These are phyloP conservation scores for Balaenoptera acutorostrata DNA, from an alignment of 2,113 vertebrate genomes.

Conservation along the genomic window DNA sequence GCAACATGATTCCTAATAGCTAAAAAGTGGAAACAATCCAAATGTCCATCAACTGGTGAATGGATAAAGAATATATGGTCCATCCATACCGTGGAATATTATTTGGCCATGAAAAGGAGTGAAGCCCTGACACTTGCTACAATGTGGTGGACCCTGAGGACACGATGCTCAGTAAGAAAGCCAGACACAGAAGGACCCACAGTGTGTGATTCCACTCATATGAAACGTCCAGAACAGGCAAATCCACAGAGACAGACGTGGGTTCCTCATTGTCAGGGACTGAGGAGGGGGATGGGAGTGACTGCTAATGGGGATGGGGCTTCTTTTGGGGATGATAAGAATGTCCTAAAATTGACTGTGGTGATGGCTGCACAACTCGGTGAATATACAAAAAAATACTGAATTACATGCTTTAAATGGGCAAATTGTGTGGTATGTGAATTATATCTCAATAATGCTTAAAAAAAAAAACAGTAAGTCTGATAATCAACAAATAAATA, in stretches of 20 bases:
- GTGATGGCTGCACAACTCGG: neutral
- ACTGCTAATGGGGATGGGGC: neutral
- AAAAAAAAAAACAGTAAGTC: neutral
- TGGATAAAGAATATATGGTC: neutral
- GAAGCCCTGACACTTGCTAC: neutral
- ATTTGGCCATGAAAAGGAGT: neutral
- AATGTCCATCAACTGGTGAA: neutral
- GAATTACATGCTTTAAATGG: neutral
- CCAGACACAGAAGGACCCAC: neutral
- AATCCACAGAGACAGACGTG: neutral
- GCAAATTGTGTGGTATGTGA: neutral
- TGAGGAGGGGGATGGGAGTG: too few relatives aligned
- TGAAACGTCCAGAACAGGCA: neutral
- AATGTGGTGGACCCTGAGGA: neutral
- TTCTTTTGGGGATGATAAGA: too few relatives aligned
- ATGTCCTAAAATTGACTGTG: neutral
- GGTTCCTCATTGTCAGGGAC: fast-evolving
- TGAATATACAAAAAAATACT: neutral
- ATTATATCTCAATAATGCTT: neutral
- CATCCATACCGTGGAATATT: neutral
- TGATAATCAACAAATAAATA: neutral
- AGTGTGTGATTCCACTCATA: fast-evolving
- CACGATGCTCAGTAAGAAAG: neutral
- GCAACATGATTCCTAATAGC: fast-evolving
- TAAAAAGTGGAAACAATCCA: neutral